Base-by-base conservation (phyloP, 2,797 vertebrate genomes). In the Pelobates cultripes region DNA sequence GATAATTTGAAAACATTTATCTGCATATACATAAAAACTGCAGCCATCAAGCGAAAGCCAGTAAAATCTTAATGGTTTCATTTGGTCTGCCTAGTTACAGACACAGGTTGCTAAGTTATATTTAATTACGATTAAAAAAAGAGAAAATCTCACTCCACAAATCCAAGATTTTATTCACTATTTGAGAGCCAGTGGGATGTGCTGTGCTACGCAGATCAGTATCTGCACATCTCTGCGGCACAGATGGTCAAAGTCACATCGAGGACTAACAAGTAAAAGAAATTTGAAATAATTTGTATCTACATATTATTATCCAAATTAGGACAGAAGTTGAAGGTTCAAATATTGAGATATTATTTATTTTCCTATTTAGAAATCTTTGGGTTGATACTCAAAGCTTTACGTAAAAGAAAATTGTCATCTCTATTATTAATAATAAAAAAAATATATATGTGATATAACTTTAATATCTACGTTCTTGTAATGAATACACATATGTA, bases 101-200 rank as follows among this genome's bases (percentile, higher is more conserved):
- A 68, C 66, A 64, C 41, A 68, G 66, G 40, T 68, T 68, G 40
- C 66, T 42, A 43, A 68, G 66, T 68, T 12, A 42, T 42, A 43
- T 68, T 68, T 68, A 68, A 43, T 68, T 70, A 14, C 17, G 28
- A 40, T 28, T 2, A 40, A 64, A 64, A 64, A 28, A 64, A 64
- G 28, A 4, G 4, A 4, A 2, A 57, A 4, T 57, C 47, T 10
- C 47, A 6, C 47, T 10, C 2, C 47, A 6, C 10, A 5, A 51
- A 10, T 51, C 47, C 55, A 57, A 57, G 55, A 57, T 57, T 12
- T 57, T 57, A 14, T 57, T 57, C 9, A 57, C 14, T 14, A 12
- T 57, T 57, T 57, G 13, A 3, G 55, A 57, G 13, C 55, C 14
- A 15, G 14, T 15, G 14, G 13, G 10, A 12, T 57, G 1, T 12